Evolutionary conservation across 92 coral and sea anemone species (phyloP), one percentile per base, ranked within the genome.

Genomic region (Paramuricea clavata): DNA sequence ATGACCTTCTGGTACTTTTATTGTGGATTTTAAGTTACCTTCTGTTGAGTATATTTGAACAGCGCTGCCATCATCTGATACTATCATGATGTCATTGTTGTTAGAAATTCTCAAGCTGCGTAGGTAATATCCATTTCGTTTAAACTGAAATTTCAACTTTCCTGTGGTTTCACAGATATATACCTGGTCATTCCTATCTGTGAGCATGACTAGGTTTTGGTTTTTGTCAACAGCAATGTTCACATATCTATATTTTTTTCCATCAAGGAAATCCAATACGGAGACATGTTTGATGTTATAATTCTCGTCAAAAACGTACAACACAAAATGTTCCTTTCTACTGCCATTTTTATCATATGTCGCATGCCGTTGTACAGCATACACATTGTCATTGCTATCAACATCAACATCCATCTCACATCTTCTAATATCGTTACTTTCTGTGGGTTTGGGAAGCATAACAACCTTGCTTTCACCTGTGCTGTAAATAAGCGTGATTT

Each of bases 181-280:
- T 16, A 65, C 72, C 19, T 65, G 13, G 39, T 31, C 28, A 31
- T 65, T 39, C 0, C 10, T 2, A 22, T 5, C 19, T 1, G 19
- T 27, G 34, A 64, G 25, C 70, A 64, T 26, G 70, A 11, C 0
- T 26, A 64, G 19, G 70, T 64, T 64, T 0, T 26, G 0, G 39
- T 27, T 22, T 64, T 64, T 7, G n/a, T 64, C 70, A 27, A 64
- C 70, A 64, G 39, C 70, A 64, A 64, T 64, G 15, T 30, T 64
- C 39, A 12, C 70, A 9, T 5, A 3, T 30, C 6, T 1, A 4
- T 3, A 5, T 26, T 16, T 19, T 17, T 3, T 25, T 27, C 1
- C 17, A 64, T 26, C 19, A 30, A 64, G 39, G 21, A 30, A 64
- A 11, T 64, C 35, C 21, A 64, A 64, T 25, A 3, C 21, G 9